These are phyloP conservation scores for Lithophane semibrunnea DNA, from an alignment of 2,888 invertebrate species.

Conservation along the genomic window DNA sequence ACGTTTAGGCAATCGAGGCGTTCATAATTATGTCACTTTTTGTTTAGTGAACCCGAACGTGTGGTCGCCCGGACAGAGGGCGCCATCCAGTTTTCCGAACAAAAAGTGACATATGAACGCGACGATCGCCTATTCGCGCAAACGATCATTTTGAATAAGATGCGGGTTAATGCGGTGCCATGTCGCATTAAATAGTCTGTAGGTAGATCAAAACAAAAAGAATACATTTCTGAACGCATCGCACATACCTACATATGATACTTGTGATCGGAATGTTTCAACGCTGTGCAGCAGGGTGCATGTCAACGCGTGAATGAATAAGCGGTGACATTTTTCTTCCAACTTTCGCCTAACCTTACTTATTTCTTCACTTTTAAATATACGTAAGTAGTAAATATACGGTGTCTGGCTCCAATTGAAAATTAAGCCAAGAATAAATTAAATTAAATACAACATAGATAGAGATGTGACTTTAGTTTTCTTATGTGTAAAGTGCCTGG, in stretches of 20 bases:
- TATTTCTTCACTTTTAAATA: neutral
- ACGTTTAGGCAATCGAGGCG: neutral
- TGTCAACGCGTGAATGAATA: conserved; percentile 2
- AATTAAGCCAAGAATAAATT: too few species aligned
- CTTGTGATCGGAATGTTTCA: conserved; percentile 10
- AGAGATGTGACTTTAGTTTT: neutral
- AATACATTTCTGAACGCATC: neutral
- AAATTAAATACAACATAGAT: neutral
- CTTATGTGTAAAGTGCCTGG: neutral
- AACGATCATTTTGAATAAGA: neutral
- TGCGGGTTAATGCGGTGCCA: neutral
- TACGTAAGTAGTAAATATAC: neutral
- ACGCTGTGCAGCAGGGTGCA: neutral
- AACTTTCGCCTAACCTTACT: neutral
- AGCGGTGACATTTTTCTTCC: neutral
- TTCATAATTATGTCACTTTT: neutral
- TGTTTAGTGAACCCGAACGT: too few species aligned
- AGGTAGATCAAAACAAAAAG: neutral
- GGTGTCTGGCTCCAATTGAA: neutral
- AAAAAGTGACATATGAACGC: neutral
- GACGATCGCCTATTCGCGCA: neutral
- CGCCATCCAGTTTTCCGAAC: neutral
- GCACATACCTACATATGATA: neutral
- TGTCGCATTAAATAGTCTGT: neutral
- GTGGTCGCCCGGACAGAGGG: neutral